A percentile compares a stretch with the other conserved stretches of the same genome.
Conservation (phyloP, 2,888 invertebrate genomes). For the Antitype chi region DNA sequence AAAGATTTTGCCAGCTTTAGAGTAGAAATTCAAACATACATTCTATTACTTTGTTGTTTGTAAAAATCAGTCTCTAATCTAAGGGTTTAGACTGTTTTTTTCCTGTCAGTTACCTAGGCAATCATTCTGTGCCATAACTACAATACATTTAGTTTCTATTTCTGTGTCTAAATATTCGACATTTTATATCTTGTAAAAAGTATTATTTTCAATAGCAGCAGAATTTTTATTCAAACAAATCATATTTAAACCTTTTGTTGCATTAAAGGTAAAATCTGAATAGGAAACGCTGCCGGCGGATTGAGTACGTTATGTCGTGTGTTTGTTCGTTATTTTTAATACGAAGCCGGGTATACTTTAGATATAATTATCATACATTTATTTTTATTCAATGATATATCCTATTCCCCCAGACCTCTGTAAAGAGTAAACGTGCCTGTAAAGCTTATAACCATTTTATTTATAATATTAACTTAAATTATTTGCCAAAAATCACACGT, state of each 20-base stretch:
- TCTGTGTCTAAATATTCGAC: neutral
- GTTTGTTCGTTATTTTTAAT: neutral
- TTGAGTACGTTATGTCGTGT: neutral
- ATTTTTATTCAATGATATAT: neutral
- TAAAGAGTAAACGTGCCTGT: too few relatives aligned
- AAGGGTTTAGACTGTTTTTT: too few relatives aligned
- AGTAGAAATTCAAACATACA: neutral
- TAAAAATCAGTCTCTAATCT: too few relatives aligned
- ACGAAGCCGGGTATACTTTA: neutral
- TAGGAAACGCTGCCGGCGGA: slow-evolving; percentile 1
- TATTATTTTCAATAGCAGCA: neutral
- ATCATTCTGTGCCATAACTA: neutral
- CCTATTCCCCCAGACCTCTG: too few relatives aligned
- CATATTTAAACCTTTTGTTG: neutral
- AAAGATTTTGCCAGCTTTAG: neutral
- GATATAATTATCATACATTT: neutral
- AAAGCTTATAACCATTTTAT: too few relatives aligned
- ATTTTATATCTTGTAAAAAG: neutral
- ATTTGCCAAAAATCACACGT: too few relatives aligned
- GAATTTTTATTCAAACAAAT: neutral
- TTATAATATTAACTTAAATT: too few relatives aligned
- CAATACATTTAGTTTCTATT: neutral
- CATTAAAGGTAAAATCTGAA: neutral
- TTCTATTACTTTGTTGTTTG: neutral
- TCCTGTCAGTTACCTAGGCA: neutral